phyloP scores from a whole-genome alignment of 2,113 vertebrate genomes.

The Perccottus glenii region DNA sequence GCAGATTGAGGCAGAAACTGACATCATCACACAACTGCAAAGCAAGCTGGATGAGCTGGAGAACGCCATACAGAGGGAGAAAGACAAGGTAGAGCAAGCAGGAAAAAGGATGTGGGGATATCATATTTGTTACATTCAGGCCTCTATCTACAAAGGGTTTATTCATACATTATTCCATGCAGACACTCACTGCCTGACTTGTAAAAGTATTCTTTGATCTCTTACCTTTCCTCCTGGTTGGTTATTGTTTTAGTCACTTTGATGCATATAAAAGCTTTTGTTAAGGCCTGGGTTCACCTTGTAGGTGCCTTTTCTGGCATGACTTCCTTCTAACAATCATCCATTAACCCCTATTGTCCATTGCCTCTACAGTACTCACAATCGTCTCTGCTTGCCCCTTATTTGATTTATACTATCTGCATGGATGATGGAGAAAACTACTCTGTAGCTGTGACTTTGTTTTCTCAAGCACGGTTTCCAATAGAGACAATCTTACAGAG shows the following conservation, averaged over 20 bases:
- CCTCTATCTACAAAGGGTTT: conserved; percentile 1
- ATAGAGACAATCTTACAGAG: too few species aligned
- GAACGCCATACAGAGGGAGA: conserved; percentile 85
- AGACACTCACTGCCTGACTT: conserved; percentile 37
- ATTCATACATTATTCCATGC: conserved; percentile 17
- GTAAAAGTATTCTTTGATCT: conserved; percentile 23
- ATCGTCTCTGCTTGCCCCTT: not conserved
- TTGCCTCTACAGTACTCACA: conserved; percentile 33
- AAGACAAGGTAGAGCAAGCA: conserved; percentile 85
- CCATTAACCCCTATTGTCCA: conserved; percentile 41
- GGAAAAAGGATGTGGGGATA: not conserved
- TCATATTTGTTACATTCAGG: not conserved
- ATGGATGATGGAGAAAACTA: conserved; percentile 3
- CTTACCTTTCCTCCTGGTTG: conserved; percentile 21
- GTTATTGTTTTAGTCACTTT: not conserved
- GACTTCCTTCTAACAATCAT: conserved; percentile 36
- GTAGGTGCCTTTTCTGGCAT: conserved; percentile 30
- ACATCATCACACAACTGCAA: conserved; percentile 85
- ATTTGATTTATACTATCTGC: conserved; percentile 22
- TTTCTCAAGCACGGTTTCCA: too few species aligned
- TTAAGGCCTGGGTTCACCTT: conserved; percentile 1
- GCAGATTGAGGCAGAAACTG: conserved; percentile 86
- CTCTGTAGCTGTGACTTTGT: not conserved
- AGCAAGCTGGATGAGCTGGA: conserved; percentile 88
- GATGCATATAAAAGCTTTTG: not conserved